phyloP scores from a whole-genome alignment of 2,113 vertebrate genomes.

The Cephalopterus ornatus region DNA sequence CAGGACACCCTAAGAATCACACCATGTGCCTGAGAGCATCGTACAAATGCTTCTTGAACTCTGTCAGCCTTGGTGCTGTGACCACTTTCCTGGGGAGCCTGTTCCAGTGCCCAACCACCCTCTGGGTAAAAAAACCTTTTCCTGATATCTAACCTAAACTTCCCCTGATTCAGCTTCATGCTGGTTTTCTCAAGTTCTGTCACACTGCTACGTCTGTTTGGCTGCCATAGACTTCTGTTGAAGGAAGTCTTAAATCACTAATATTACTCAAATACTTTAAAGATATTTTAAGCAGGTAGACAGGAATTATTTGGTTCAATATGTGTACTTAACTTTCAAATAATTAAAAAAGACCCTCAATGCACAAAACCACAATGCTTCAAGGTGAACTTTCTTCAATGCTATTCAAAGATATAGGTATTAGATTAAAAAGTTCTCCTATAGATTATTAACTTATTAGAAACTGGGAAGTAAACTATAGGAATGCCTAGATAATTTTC shows the following conservation, averaged over 20 bases:
- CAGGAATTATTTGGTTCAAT: background rate
- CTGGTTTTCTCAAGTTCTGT: too few relatives aligned
- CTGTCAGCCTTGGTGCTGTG: background rate
- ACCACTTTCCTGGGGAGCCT: background rate
- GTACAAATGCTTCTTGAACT: background rate
- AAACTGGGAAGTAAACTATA: background rate
- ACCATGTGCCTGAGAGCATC: background rate
- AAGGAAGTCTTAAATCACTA: background rate
- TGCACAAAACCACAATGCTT: background rate
- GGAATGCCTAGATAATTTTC: background rate
- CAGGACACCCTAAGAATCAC: background rate
- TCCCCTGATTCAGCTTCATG: background rate
- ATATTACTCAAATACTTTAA: background rate
- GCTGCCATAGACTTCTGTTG: background rate
- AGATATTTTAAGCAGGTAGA: background rate
- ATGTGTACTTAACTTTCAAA: background rate
- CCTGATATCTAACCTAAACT: background rate
- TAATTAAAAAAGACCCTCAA: background rate
- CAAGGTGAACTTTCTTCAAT: background rate
- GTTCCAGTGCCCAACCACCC: background rate
- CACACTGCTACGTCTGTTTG: background rate
- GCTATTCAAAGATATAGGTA: background rate
- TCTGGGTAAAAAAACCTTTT: background rate
- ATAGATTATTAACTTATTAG: background rate
- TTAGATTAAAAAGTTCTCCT: background rate